Evolutionary conservation across 2,113 vertebrate species (phyloP).

Genomic region (Albula goreensis): DNA sequence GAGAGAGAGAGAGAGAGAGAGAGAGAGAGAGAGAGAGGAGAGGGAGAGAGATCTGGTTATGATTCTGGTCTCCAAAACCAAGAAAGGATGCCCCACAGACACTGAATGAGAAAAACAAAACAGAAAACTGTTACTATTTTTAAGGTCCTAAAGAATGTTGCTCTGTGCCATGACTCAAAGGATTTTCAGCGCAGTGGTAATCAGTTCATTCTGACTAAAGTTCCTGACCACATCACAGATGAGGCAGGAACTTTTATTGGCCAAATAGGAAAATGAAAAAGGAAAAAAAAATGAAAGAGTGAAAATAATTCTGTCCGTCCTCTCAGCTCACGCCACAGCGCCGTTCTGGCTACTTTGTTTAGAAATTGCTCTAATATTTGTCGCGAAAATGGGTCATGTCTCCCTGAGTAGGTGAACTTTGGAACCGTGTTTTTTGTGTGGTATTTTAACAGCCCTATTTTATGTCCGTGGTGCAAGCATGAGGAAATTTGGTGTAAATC

Average conservation of each 20-base stretch:
- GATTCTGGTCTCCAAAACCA: conserved; percentile 60
- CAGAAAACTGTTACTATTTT: conserved; percentile 72
- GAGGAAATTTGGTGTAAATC: conserved; percentile 2
- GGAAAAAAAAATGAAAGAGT: conserved; percentile 47
- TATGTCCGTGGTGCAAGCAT: neutral
- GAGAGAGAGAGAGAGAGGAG: conserved; percentile 41
- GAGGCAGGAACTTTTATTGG: conserved; percentile 62
- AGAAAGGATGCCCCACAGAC: conserved; percentile 71
- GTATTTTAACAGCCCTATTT: neutral
- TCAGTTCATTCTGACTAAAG: conserved; percentile 74
- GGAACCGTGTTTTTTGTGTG: neutral
- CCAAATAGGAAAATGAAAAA: conserved; percentile 44
- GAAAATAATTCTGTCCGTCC: conserved; percentile 53
- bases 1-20: conserved; percentile 18
- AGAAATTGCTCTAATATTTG: conserved; percentile 46
- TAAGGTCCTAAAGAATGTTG: conserved; percentile 70
- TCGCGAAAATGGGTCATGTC: neutral
- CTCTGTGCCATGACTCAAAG: conserved; percentile 70
- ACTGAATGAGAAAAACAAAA: conserved; percentile 66
- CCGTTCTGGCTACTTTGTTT: conserved; percentile 25
- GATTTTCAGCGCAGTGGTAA: conserved; percentile 68
- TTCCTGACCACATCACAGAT: conserved; percentile 72
- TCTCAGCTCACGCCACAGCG: conserved; percentile 40
- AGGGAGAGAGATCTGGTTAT: conserved; percentile 65
- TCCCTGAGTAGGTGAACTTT: neutral